A percentile compares a stretch with the other conserved stretches of the same genome.
phyloP scores from a whole-genome alignment of 1,140 invertebrate genomes.

The Tetranychus cinnabarinus region DNA sequence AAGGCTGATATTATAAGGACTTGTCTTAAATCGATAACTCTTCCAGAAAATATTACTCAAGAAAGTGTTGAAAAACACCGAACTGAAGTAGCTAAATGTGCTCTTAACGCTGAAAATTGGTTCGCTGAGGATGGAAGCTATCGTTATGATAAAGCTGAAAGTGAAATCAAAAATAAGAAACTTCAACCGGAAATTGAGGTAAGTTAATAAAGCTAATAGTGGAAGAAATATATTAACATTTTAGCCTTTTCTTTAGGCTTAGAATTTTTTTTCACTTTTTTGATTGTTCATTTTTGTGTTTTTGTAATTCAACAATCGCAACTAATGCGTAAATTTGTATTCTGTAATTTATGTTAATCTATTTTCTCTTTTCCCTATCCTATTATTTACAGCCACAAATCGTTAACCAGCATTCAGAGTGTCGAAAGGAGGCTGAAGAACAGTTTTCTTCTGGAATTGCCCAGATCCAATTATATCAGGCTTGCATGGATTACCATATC shows the following conservation, averaged over 20 bases:
- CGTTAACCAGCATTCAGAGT: slow-evolving; percentile 3
- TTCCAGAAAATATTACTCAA: slow-evolving; percentile 2
- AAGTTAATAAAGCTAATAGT: background rate
- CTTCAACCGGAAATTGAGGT: slow-evolving; percentile 2
- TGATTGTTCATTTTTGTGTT: too few species aligned
- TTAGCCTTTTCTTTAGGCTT: too few species aligned
- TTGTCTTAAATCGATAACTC: background rate
- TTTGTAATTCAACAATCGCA: too few species aligned
- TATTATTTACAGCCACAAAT: background rate
- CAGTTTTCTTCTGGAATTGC: slow-evolving; percentile 3
- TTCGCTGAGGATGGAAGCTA: slow-evolving; percentile 13
- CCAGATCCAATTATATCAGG: slow-evolving; percentile 9
- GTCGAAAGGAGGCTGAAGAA: slow-evolving; percentile 6
- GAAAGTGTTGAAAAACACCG: slow-evolving; percentile 4
- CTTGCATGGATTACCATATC: slow-evolving; percentile 9
- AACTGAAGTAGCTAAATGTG: slow-evolving; percentile 2
- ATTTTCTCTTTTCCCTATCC: too few species aligned
- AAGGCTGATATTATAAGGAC: slow-evolving; percentile 2
- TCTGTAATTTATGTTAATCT: too few species aligned
- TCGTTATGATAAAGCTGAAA: slow-evolving; percentile 13
- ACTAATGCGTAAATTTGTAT: too few species aligned
- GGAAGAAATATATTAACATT: too few species aligned
- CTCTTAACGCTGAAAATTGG: slow-evolving; percentile 8
- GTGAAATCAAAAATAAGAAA: slow-evolving; percentile 14
- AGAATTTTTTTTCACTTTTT: too few species aligned